Evolutionary conservation across 2,888 invertebrate species (phyloP).

Genomic region (Cantharis flavilabris): DNA sequence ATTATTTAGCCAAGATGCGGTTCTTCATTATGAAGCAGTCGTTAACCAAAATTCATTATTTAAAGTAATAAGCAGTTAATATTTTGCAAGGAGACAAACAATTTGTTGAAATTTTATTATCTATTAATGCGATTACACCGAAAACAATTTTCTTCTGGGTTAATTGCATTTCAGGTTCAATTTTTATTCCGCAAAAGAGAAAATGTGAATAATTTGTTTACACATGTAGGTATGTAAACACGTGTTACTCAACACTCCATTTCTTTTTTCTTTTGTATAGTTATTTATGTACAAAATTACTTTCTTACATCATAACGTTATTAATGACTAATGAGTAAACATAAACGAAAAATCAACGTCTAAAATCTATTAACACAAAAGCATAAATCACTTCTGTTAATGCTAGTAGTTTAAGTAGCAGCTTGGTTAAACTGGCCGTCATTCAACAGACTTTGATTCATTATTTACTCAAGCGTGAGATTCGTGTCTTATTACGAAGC

Average conservation of each 20-base stretch:
- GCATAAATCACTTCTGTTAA: constrained; percentile 28
- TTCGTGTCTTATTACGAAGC: constrained; percentile 1
- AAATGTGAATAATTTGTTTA: not conserved
- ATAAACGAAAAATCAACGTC: constrained; percentile 27
- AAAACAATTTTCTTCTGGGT: not conserved
- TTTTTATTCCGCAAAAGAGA: not conserved
- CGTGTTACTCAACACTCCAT: not conserved
- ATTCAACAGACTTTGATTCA: constrained; percentile 8
- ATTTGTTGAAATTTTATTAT: not conserved
- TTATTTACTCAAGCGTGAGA: constrained; percentile 10
- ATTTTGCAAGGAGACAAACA: not conserved
- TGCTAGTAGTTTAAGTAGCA: constrained; percentile 24
- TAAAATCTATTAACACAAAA: constrained; percentile 26
- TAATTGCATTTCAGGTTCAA: not conserved
- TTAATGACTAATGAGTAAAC: constrained; percentile 22
- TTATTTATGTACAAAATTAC: constrained; percentile 4
- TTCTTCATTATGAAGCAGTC: not conserved
- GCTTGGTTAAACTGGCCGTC: constrained; percentile 21
- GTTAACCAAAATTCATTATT: not conserved
- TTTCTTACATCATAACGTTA: constrained; percentile 9
- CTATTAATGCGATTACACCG: not conserved
- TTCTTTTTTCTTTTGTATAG: not conserved
- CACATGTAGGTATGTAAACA: not conserved
- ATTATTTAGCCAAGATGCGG: not conserved
- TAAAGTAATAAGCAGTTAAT: not conserved